Evolutionary conservation across 2,797 vertebrate species (phyloP), one percentile per base, ranked within the genome.

Genomic region (Triplophysa yarkandensis): DNA sequence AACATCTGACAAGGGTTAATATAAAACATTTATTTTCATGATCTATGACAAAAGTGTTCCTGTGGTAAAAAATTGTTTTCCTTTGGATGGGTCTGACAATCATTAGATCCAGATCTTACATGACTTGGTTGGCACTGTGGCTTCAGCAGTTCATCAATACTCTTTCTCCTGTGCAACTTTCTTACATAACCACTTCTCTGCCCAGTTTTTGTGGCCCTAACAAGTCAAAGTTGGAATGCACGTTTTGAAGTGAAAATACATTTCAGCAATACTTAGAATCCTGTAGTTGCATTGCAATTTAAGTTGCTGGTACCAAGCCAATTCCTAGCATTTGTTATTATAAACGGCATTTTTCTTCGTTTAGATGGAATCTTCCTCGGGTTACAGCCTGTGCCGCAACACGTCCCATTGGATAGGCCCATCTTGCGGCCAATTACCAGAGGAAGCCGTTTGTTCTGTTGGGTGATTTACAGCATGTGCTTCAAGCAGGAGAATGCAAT

Each of bases 181-280:
- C 74, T 74, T 84, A 58, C 67, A 66, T 78, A 74, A 77, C 64
- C 89, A 84, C 90, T 85, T 88, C 85, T 89, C 81, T 66, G 85
- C 85, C 85, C 79, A 89, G 86, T 86, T 88, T 84, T 85, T 85
- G 87, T 87, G 88, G 88, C 89, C 86, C 86, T 85, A 80, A 93
- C 89, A 90, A 90, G 92, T 93, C 93, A 90, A 80, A 87, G 85
- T 83, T 92, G 92, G 93, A 94, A 94, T 95, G 93, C 72, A 73
- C 23, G 78, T 92, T 93, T 93, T 92, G 91, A 16, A 8, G 89
- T 87, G 88, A 92, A 91, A 93, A 86, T 92, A 89, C 84, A 93
- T 89, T 91, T 89, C 82, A 90, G 90, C 87, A 90, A 92, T 95
- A 94, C 91, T 94, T 8, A 17, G 16, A 46, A 95, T 93, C 90